Percentiles rank a stretch among this genome's conserved stretches.
phyloP scores from a whole-genome alignment of 2,113 vertebrate genomes.

The Aramus guarauna region DNA sequence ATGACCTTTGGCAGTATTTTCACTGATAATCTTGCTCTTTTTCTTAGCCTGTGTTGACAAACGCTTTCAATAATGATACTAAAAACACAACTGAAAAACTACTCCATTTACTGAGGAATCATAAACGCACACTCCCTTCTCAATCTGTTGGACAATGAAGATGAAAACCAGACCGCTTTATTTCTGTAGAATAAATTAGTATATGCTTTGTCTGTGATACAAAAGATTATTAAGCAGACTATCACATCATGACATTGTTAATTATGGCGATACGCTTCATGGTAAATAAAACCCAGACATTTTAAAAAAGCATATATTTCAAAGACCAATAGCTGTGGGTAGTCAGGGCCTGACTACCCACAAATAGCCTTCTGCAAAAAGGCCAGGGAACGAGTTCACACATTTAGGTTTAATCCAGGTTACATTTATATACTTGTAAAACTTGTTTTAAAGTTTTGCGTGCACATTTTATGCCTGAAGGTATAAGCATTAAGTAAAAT shows the following conservation, averaged over 20 bases:
- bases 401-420: neutral
- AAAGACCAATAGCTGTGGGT: neutral
- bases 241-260: neutral
- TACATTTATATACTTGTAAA: neutral
- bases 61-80: neutral
- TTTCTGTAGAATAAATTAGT: neutral
- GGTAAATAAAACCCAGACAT: neutral
- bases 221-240: neutral
- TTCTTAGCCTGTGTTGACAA: neutral
- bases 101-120: neutral
- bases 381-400: neutral
- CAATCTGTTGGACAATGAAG: neutral
- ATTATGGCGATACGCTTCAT: neutral
- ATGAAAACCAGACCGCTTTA: neutral
- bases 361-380: neutral
- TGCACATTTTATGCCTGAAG: neutral
- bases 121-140: neutral
- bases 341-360: too few relatives aligned
- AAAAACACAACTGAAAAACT: neutral
- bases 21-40: neutral
- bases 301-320: neutral
- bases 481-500: neutral
- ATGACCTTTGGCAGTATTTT: neutral
- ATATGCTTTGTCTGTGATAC: neutral
- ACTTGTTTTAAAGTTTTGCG: neutral